phyloP scores from a whole-genome alignment of 2,113 vertebrate species.

The Heterochromis multidens region DNA sequence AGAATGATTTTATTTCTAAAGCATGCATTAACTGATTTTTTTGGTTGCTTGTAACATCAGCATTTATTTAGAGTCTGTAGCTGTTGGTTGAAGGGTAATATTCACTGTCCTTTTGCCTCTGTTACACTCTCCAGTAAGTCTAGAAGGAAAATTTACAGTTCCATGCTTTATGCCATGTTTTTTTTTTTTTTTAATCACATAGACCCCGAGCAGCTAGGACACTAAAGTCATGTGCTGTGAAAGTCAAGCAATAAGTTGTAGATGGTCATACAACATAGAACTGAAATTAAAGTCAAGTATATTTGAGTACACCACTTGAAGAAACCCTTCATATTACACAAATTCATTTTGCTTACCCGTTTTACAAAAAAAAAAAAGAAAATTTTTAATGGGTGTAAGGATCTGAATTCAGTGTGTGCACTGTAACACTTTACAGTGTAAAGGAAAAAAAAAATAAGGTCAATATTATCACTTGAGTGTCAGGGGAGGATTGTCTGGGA shows the following conservation, averaged over 20 bases:
- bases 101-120: background rate
- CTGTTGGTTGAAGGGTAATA: background rate
- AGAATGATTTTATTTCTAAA: background rate
- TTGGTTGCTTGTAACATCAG: background rate
- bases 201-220: background rate
- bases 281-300: background rate
- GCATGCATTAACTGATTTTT: background rate
- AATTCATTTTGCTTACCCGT: background rate
- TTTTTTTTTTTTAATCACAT: background rate
- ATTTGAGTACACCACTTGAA: background rate
- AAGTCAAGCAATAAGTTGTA: background rate
- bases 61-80: background rate
- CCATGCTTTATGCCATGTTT: background rate
- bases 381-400: background rate
- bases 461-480: slow-evolving; percentile 2
- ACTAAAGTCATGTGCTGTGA: too few relatives aligned
- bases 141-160: background rate
- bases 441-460: background rate
- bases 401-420: background rate
- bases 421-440: background rate
- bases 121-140: background rate
- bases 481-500: background rate
- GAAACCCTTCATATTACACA: background rate
- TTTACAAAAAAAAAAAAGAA: background rate
- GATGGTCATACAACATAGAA: background rate